Conservation (phyloP, 2,113 vertebrate genomes). For the Coreoperca whiteheadi region DNA sequence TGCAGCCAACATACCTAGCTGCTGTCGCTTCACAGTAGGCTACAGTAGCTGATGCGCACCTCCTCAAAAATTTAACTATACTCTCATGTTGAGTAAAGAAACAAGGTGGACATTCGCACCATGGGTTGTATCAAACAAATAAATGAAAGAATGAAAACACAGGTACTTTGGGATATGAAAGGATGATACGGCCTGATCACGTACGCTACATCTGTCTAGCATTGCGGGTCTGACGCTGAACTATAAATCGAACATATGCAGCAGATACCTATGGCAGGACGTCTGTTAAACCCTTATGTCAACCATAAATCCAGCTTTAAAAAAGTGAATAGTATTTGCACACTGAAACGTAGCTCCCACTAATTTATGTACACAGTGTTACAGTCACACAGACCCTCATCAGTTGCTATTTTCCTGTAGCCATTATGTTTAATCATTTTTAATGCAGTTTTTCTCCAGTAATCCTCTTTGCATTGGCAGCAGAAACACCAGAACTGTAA, state of each 20-base stretch:
- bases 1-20: not conserved
- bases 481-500: not conserved
- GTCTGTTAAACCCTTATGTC: not conserved
- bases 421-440: slow-evolving; percentile 7
- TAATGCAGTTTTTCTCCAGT: not conserved
- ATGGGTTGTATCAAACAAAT: not conserved
- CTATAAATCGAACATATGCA: not conserved
- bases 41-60: not conserved
- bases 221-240: not conserved
- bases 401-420: not conserved
- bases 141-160: not conserved
- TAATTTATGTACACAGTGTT: not conserved
- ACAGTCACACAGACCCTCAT: not conserved
- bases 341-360: not conserved
- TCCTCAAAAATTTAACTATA: no score
- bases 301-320: not conserved
- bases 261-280: not conserved
- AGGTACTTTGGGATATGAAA: not conserved
- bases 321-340: not conserved
- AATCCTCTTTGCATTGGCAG: not conserved
- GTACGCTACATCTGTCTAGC: not conserved
- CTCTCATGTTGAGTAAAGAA: not conserved
- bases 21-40: not conserved
- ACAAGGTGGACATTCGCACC: not conserved
- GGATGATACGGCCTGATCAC: not conserved